Base-by-base conservation (phyloP, 2,797 vertebrate genomes). In the Hydrocynus forskahlii region DNA sequence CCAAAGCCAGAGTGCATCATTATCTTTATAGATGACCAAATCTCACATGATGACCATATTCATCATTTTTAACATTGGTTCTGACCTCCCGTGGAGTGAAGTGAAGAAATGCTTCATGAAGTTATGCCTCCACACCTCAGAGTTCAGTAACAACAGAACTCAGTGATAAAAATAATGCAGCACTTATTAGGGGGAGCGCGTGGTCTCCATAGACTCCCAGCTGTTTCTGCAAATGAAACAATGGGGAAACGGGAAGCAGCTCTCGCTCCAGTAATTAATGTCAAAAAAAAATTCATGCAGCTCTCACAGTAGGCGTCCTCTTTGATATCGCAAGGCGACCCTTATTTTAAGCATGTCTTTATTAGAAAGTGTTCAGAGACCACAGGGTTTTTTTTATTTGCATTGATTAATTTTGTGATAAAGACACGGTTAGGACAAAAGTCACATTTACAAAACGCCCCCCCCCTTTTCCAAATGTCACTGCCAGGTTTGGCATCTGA, bases 161-260 rank as follows among this genome's bases (percentile, higher is more conserved):
- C 17, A 60, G 14, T 29, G 38, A 76, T 78, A 79, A 84, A 86
- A 86, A 80, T 79, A 75, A 76, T 68, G 40, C 60, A 13, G 35
- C 55, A 75, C 76, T 80, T 87, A 75, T 79, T 50, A 63, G 35
- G 55, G 66, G 60, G 75, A 77, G 67, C 71, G 21, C 63, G 19
- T 13, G 38, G 78, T 86, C 80, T 86, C 84, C 54, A 38, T 40
- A 48, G 79, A 60, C 57, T 81, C 63, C 80, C 64, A 45, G 19
- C 73, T 70, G 75, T 78, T 82, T 84, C 78, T 84, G 80, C 81
- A 84, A 86, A 88, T 86, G 68, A 86, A 85, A 84, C 80, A 83
- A 76, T 78, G 29, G 75, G 87, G 77, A 85, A 81, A 84, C 55
- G 38, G 62, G 70, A 85, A 40, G 52, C 81, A 60, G 57, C 76